Evolutionary conservation across 2,797 vertebrate species (phyloP), one percentile per base, ranked within the genome.

Genomic region (Premnoplex brunnescens): DNA sequence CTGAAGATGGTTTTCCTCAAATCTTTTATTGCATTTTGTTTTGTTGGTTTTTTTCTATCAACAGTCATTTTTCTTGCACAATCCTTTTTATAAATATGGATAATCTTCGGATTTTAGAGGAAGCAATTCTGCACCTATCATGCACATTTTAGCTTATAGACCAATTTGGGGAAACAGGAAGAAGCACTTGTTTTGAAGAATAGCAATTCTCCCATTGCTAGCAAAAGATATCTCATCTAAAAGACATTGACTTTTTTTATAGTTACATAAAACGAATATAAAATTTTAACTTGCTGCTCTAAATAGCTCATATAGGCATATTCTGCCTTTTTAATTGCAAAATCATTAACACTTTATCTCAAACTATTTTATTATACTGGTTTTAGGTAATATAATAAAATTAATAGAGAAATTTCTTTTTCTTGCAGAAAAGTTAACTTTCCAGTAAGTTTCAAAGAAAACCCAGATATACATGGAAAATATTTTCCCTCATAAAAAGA

Each of bases 151-250:
- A 44, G 68, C 43, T 91, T 89, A 63, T 37, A 68, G 58, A 75
- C 22, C 62, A 77, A 91, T 92, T 89, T 93, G 39, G 7, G 24
- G 64, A 77, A 88, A 39, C 16, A 72, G 54, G 83, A 91, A 88
- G 22, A 79, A 91, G 21, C 54, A 73, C 9, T 87, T 92, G 46
- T 85, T 91, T 93, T 83, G 84, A 91, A 89, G 79, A 93, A 77
- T 44, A 94, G 78, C 51, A 30, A 11, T 72, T 85, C 36, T 89
- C 81, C 20, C 24, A 27, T 49, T 69, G 39, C 68, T 88, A 88
- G 20, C 18, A 66, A 89, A 96, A 69, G 11, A 72, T 82, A 72
- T 73, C 76, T 85, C 85, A 80, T 71, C 37, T 86, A 52, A 91
- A 94, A 87, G 13, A 68, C 30, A 68, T 58, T 92, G 58, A 55